phyloP scores from a whole-genome alignment of 2,888 invertebrate genomes.

The Schizaphis graminum region DNA sequence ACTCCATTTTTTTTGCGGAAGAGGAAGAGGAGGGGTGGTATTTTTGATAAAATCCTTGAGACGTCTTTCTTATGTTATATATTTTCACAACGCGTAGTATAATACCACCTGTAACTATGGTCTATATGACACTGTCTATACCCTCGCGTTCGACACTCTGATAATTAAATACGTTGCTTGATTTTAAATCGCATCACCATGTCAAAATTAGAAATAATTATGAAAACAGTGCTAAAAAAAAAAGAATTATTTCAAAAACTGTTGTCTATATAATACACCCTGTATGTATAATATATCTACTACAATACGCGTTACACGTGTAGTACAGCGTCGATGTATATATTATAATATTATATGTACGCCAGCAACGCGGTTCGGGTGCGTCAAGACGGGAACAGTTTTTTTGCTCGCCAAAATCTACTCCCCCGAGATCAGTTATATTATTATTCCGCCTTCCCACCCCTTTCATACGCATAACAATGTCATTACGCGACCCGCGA shows the following conservation, averaged over 20 bases:
- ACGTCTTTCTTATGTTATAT: neutral
- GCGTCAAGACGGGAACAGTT: slow-evolving; percentile 21
- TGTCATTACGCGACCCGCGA: slow-evolving; percentile 11
- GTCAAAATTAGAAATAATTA: neutral
- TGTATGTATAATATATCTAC: neutral
- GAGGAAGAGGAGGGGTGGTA: no score
- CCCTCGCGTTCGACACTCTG: neutral
- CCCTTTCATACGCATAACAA: neutral
- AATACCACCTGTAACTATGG: neutral
- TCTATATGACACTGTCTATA: neutral
- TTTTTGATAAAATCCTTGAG: neutral
- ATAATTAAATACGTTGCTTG: neutral
- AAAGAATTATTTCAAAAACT: neutral
- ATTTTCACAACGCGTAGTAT: neutral
- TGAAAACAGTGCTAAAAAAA: neutral
- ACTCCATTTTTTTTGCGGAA: neutral
- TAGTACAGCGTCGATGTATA: neutral
- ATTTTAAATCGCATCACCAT: neutral
- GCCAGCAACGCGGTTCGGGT: neutral
- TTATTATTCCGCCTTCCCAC: neutral
- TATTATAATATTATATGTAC: neutral
- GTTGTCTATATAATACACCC: neutral
- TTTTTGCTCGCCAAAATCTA: slow-evolving; percentile 1
- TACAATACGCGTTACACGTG: neutral
- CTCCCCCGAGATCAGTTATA: neutral